Conservation (phyloP, 2,113 vertebrate genomes). For the Serinus canaria region DNA sequence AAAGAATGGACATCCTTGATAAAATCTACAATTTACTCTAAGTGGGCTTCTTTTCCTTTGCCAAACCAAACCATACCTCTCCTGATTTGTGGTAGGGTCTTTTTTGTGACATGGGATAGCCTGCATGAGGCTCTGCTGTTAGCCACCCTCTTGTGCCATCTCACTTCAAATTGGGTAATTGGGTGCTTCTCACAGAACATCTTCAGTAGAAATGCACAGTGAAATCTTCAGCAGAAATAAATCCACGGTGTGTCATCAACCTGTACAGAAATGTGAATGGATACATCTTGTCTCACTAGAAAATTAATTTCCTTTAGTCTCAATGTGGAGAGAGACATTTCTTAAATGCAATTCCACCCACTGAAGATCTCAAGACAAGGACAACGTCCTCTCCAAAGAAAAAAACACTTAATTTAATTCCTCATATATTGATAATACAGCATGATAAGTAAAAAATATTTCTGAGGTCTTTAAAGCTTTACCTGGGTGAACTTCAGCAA, state of each 20-base stretch:
- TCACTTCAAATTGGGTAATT: background rate
- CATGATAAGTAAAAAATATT: background rate
- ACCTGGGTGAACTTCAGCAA: background rate
- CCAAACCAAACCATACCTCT: background rate
- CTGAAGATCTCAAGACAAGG: background rate
- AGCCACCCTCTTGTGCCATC: background rate
- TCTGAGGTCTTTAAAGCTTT: background rate
- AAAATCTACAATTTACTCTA: background rate
- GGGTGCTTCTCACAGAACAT: background rate
- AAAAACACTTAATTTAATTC: background rate
- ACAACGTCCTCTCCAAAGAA: background rate
- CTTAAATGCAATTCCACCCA: background rate
- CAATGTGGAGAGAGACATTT: background rate
- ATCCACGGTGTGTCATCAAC: fast-evolving
- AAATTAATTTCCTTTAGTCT: background rate
- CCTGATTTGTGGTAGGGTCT: background rate
- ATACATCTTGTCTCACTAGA: background rate
- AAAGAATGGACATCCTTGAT: background rate
- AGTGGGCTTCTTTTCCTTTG: background rate
- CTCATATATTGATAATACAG: background rate
- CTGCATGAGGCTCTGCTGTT: background rate
- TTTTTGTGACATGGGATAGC: fast-evolving
- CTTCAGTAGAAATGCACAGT: background rate
- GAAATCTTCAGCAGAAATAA: background rate
- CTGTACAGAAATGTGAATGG: background rate